Base-by-base conservation (phyloP, 1,140 invertebrate species). In the Drosophila subpulchrella region DNA sequence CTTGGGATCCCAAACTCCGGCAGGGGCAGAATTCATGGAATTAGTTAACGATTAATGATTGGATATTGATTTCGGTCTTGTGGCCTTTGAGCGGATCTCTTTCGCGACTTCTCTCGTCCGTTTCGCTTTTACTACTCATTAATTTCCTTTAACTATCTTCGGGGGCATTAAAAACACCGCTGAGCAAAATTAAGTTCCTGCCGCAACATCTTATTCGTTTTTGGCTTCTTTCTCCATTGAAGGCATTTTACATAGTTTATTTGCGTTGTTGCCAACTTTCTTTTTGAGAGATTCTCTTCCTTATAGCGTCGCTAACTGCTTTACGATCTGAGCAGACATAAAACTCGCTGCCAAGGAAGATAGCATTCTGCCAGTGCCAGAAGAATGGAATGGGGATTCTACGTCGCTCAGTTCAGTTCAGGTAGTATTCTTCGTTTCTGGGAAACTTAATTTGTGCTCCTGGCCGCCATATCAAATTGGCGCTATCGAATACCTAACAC, bases 11-110 rank as follows among this genome's bases (percentile, higher is more conserved):
- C 39, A 34, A 44, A 48, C 70, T 75, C 71, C 76, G 80, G 72
- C 80, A 84, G 76, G 89, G 80, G 72, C 80, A 84, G 76, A 89
- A 89, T 89, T 89, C 84, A 90, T 60, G 84, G 84, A 89, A 89
- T 89, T 89, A 90, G 84, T 89, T 89, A 89, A 89, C 84, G 84
- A 89, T 89, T 90, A 88, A 88, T 88, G 84, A 88, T 88, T 88
- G 85, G 85, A 90, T 89, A 89, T 89, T 89, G 84, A 89, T 90
- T 89, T 86, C 65, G 75, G 36, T 41, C 24, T 50, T 59, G 42
- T 30, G 39, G 55, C 20, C 61, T 39, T 30, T 46, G 20, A 59
- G 42, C 24, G 55, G 55, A 11, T 41, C 39, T 48, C 32, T 50
- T 54, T 60, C 30, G 36, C 39, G 38, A 24, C 60, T 32, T 50